Base-by-base conservation (phyloP, 2,888 invertebrate species). In the Epinotia ramella region DNA sequence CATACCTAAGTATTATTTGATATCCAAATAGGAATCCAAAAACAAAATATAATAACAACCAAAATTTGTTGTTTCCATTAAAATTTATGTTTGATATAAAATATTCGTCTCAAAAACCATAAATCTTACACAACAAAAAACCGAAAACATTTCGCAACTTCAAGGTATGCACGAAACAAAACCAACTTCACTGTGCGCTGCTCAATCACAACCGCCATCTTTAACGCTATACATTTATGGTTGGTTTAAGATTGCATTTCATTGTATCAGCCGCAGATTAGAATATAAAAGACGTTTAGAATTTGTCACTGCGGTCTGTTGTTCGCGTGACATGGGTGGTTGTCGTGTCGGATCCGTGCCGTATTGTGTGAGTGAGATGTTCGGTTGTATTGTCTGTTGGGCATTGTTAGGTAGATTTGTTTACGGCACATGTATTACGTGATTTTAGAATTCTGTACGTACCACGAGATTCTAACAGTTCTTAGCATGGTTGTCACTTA, bases 261-360 rank as follows among this genome's bases (percentile, higher is more conserved):
- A 7, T 49, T 16, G 40, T 3, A 18, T 28, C 56, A 12, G 33
- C 33, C 40, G 40, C 13, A 68, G 3, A n/a, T 40, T 20, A 66
- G 53, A n/a, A 40, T 40, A 85, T 81, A 85, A 88, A 84, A 86
- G 83, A 85, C 83, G 84, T 83, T 79, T 84, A 84, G 84, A 84
- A 88, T 88, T 88, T 87, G 88, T 86, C 80, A 81, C 78, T 77
- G 28, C 59, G 56, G 57, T 40, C 57, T 28, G 9, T 67, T 60
- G 67, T 72, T 57, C 44, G 40, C 56, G 60, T 73, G 73, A 73
- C 73, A 68, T 44, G 73, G 73, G 73, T 73, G 65, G 65, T 18
- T 63, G 65, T 68, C 73, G 73, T 67, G 67, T 44, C 67, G 73
- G 62, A 44, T 62, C 62, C 67, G 73, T 12, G 7, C 63, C 67